A percentile compares a stretch with the other conserved stretches of the same genome.
Conservation (phyloP, 1,140 invertebrate species). For the Sitophilus oryzae region DNA sequence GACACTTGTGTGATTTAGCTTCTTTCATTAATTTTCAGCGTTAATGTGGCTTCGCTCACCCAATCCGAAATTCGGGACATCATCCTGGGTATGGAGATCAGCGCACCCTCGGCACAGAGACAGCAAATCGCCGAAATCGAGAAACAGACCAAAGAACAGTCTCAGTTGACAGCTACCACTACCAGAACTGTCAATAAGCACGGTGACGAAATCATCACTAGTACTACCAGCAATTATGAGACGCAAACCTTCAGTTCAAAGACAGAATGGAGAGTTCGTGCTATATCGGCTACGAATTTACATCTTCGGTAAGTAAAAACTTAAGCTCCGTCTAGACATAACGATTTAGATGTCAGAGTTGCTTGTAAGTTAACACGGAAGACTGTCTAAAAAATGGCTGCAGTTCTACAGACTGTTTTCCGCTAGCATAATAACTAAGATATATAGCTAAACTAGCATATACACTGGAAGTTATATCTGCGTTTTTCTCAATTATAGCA, state of each 20-base stretch:
- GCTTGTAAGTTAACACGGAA: no score
- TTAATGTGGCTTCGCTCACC: constrained; percentile 96
- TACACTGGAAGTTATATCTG: no score
- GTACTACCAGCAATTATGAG: constrained; percentile 98
- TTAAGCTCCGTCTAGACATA: no score
- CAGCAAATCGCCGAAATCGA: constrained; percentile 99
- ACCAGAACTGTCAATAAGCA: constrained; percentile 98
- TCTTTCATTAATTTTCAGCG: no score
- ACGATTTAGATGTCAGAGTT: no score
- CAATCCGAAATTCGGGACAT: constrained; percentile 99
- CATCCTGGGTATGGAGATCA: constrained; percentile 99
- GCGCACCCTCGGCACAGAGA: constrained; percentile 94
- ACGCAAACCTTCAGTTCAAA: constrained; percentile 96
- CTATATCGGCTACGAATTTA: constrained; percentile 97
- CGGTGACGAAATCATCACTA: constrained; percentile 98
- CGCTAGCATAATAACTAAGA: no score
- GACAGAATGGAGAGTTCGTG: constrained; percentile 97
- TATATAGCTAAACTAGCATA: no score
- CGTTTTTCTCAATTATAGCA: no score
- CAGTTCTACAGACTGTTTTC: no score
- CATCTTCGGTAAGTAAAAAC: constrained; percentile 72
- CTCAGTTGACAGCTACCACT: constrained; percentile 95
- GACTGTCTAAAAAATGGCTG: no score
- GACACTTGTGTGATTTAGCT: no score
- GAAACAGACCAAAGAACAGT: constrained; percentile 99